These are phyloP conservation scores for Parasteatoda lunata DNA, from an alignment of 2,888 invertebrate species.

Conservation along the genomic window DNA sequence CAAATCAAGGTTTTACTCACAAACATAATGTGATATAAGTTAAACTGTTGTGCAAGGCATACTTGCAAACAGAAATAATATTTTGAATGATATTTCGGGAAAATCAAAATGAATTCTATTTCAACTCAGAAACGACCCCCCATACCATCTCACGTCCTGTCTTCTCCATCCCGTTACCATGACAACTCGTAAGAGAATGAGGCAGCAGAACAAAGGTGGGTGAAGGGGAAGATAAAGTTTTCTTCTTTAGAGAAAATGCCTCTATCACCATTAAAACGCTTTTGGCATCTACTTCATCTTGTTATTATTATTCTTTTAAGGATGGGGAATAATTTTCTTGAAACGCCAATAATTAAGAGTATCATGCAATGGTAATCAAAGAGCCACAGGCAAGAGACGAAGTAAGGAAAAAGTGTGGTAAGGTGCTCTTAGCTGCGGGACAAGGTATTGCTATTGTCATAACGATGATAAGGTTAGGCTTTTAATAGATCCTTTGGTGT, in stretches of 20 bases:
- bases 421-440: not conserved
- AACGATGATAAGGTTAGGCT: not conserved
- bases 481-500: not conserved
- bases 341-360: constrained; percentile 47
- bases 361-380: constrained; percentile 13
- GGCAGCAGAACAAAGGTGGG: not conserved
- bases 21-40: too few species aligned
- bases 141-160: constrained; percentile 31
- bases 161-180: constrained; percentile 33
- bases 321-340: constrained; percentile 13
- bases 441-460: not conserved
- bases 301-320: constrained; percentile 7
- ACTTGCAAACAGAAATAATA: too few species aligned
- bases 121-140: constrained; percentile 43
- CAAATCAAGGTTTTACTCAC: too few species aligned
- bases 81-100: too few species aligned
- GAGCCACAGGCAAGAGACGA: not conserved
- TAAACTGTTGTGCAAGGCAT: too few species aligned
- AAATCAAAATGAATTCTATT: constrained; percentile 6
- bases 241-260: not conserved
- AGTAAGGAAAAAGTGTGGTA: not conserved
- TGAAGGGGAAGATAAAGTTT: not conserved
- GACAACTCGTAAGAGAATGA: constrained; percentile 14
- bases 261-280: not conserved
- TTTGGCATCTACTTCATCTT: constrained; percentile 5